Conservation (phyloP, 2,113 vertebrate species). For the Pachyramphus minor region DNA sequence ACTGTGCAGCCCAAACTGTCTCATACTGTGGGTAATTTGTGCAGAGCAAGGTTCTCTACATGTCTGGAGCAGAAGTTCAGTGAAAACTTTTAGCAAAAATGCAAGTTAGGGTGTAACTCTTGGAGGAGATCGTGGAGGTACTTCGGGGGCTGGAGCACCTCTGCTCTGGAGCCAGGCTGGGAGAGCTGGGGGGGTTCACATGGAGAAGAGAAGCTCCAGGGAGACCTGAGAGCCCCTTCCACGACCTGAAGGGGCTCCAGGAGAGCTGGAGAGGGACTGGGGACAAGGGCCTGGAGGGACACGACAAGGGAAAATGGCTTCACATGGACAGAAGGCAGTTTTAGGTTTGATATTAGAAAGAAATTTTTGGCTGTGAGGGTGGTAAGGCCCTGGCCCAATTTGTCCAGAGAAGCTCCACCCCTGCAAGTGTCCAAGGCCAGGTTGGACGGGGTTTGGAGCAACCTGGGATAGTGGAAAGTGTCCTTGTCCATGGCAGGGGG, state of each 20-base stretch:
- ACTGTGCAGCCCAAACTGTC: not conserved
- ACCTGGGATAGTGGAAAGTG: not conserved
- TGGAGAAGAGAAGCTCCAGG: not conserved
- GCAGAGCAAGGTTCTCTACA: not conserved
- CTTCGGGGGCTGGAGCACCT: not conserved
- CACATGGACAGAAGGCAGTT: not conserved
- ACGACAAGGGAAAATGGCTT: not conserved
- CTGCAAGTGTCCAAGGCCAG: not conserved
- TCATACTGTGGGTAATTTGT: not conserved
- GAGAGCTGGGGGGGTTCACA: rapidly evolving
- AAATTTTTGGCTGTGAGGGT: not conserved
- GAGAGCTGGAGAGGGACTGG: not conserved
- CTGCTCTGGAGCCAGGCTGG: not conserved
- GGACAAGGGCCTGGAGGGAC: not conserved
- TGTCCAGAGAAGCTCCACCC: not conserved
- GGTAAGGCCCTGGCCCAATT: not conserved
- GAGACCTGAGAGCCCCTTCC: not conserved
- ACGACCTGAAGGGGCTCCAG: not conserved
- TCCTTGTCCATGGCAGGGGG: not conserved
- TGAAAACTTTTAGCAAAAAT: not conserved
- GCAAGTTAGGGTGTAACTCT: not conserved
- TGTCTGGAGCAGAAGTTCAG: not conserved
- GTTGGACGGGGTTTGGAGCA: not conserved
- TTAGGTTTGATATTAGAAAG: not conserved
- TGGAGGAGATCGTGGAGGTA: not conserved